These are phyloP conservation scores for Napeogenes inachia DNA, from an alignment of 2,888 invertebrate species.

Conservation along the genomic window DNA sequence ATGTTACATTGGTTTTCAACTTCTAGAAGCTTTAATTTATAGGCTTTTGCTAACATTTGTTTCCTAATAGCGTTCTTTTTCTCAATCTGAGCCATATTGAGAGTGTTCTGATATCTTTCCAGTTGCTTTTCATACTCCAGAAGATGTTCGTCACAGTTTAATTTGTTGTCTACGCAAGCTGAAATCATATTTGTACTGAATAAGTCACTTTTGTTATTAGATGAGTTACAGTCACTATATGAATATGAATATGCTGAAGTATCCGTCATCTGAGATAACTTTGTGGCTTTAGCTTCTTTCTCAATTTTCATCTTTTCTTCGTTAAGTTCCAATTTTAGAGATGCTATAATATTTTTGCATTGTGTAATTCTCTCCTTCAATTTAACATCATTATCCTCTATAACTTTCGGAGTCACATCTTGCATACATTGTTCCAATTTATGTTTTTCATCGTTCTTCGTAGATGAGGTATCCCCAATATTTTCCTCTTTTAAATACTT, in stretches of 20 bases:
- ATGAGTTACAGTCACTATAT: slow-evolving; percentile 31
- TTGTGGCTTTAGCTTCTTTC: slow-evolving; percentile 40
- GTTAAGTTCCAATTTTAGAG: slow-evolving; percentile 58
- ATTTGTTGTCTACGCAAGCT: slow-evolving; percentile 52
- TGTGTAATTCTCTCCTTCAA: slow-evolving; percentile 62
- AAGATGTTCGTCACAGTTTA: slow-evolving; percentile 59
- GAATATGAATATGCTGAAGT: slow-evolving; percentile 20
- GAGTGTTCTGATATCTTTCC: slow-evolving; percentile 64
- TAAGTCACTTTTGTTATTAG: slow-evolving; percentile 31
- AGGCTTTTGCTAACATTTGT: slow-evolving; percentile 70
- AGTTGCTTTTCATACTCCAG: slow-evolving; percentile 69
- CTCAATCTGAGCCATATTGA: slow-evolving; percentile 66
- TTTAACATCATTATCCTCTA: slow-evolving; percentile 55
- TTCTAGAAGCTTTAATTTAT: slow-evolving; percentile 62
- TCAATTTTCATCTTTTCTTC: slow-evolving; percentile 61
- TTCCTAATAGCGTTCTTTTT: slow-evolving; percentile 69
- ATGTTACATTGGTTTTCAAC: slow-evolving; percentile 72
- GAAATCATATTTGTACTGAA: slow-evolving; percentile 41
- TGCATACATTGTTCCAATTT: slow-evolving; percentile 4
- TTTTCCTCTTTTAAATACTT: slow-evolving; percentile 14
- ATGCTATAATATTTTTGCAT: slow-evolving; percentile 60
- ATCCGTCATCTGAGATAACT: slow-evolving; percentile 19
- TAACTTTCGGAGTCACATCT: slow-evolving; percentile 6
- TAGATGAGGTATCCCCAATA: neutral
- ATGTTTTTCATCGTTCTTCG: slow-evolving; percentile 18